Evolutionary conservation across 2,113 vertebrate genomes (phyloP).

Genomic region (Amblyornis subalaris): DNA sequence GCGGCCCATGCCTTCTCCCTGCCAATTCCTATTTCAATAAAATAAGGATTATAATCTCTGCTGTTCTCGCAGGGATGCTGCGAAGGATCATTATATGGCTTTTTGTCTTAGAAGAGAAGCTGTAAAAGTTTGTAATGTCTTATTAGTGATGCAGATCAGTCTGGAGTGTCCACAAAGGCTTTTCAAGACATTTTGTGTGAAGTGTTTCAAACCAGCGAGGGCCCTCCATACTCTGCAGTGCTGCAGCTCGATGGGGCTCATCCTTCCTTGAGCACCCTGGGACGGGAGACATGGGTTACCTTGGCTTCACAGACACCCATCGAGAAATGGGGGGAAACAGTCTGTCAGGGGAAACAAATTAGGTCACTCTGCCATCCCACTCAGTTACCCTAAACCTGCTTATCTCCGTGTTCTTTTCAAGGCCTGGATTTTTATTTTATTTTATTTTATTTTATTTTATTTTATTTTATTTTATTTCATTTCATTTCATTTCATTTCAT

Average conservation of each 20-base stretch:
- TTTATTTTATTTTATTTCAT: not conserved
- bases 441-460: not conserved
- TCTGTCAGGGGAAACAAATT: not conserved
- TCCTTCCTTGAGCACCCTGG: not conserved
- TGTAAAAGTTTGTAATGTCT: not conserved
- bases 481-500: not conserved
- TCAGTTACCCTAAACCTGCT: not conserved
- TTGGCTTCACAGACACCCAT: not conserved
- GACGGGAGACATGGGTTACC: not conserved
- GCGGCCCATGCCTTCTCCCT: not conserved
- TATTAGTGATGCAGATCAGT: not conserved
- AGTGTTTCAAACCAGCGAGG: not conserved
- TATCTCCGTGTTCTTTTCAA: not conserved
- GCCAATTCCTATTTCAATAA: not conserved
- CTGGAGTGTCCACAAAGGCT: not conserved
- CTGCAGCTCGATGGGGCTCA: fast-evolving
- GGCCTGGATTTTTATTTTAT: not conserved
- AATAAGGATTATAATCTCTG: not conserved
- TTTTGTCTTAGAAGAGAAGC: not conserved
- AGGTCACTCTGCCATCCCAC: not conserved
- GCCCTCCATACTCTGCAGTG: fast-evolving
- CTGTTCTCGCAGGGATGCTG: not conserved
- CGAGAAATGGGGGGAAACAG: not conserved
- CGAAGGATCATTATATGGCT: not conserved
- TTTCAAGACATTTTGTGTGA: not conserved